Conservation (phyloP, 1,140 invertebrate genomes). For the Papilio glaucus region DNA sequence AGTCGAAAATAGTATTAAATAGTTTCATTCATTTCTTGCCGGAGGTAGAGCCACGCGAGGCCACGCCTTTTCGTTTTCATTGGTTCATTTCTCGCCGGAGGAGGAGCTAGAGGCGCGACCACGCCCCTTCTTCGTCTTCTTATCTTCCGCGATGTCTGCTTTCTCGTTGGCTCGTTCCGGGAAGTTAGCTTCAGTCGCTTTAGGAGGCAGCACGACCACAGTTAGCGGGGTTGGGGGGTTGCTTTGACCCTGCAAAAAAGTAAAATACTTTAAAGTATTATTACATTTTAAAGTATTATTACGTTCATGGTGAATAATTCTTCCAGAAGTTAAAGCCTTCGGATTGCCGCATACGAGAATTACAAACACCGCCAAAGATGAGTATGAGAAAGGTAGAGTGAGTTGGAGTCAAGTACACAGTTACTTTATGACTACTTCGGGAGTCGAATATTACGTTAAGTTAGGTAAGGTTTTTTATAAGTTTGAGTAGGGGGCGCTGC, state of each 20-base stretch:
- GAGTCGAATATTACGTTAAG: neutral
- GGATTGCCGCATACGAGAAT: no score
- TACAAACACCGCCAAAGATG: no score
- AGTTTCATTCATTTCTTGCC: neutral
- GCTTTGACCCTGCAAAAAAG: constrained; percentile 51
- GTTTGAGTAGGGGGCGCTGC: no score
- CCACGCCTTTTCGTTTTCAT: constrained; percentile 64
- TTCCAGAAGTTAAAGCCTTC: no score
- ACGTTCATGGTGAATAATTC: no score
- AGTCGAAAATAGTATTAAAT: constrained; percentile 28
- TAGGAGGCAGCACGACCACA: constrained; percentile 45
- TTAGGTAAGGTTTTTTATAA: no score
- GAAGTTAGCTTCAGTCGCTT: constrained; percentile 43
- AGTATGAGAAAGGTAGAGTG: no score
- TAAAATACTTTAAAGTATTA: constrained; percentile 11
- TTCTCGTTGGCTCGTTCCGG: constrained; percentile 50
- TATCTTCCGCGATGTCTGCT: constrained; percentile 57
- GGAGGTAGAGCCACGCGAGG: constrained; percentile 41
- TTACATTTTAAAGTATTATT: no score
- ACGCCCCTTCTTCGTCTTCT: constrained; percentile 66
- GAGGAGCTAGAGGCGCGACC: constrained; percentile 74
- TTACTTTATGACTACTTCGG: no score
- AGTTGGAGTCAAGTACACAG: no score
- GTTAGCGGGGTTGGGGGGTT: constrained; percentile 47
- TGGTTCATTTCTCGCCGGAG: constrained; percentile 68